phyloP scores from a whole-genome alignment of 2,797 vertebrate species.

The Cuculus canorus region DNA sequence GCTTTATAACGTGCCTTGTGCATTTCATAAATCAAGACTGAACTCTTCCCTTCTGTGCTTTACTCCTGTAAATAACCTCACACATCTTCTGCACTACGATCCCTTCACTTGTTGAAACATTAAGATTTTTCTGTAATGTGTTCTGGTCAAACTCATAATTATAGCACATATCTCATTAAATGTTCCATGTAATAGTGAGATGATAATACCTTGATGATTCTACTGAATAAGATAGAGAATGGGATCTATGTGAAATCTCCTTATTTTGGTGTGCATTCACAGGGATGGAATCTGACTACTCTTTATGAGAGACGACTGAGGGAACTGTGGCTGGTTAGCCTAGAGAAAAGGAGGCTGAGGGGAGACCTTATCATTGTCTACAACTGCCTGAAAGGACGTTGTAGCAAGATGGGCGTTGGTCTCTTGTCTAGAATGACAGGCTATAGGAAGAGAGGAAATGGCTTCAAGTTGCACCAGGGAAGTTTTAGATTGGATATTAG shows the following conservation, averaged over 20 bases:
- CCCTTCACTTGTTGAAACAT: background rate
- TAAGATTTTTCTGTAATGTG: conserved; percentile 34
- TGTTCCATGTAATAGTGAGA: conserved; percentile 37
- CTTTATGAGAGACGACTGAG: no score
- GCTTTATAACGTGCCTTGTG: background rate
- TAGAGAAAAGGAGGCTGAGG: no score
- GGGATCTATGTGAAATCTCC: background rate
- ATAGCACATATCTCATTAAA: conserved; percentile 33
- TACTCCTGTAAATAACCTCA: conserved; percentile 45
- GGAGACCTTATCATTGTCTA: no score
- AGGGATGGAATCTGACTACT: background rate
- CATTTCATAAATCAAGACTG: conserved; percentile 34
- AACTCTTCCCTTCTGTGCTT: conserved; percentile 22
- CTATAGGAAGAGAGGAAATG: no score
- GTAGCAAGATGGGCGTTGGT: no score
- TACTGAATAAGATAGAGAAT: background rate
- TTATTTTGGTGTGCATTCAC: background rate
- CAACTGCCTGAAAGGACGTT: no score
- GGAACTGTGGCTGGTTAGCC: no score
- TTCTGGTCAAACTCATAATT: conserved; percentile 33
- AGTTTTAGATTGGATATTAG: no score
- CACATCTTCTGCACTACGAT: conserved; percentile 6
- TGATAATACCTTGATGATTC: background rate
- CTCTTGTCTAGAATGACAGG: no score
- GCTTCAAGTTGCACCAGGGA: no score